Evolutionary conservation across 2,797 vertebrate genomes (phyloP), one percentile per base, ranked within the genome.

Genomic region (Nothura maculosa): DNA sequence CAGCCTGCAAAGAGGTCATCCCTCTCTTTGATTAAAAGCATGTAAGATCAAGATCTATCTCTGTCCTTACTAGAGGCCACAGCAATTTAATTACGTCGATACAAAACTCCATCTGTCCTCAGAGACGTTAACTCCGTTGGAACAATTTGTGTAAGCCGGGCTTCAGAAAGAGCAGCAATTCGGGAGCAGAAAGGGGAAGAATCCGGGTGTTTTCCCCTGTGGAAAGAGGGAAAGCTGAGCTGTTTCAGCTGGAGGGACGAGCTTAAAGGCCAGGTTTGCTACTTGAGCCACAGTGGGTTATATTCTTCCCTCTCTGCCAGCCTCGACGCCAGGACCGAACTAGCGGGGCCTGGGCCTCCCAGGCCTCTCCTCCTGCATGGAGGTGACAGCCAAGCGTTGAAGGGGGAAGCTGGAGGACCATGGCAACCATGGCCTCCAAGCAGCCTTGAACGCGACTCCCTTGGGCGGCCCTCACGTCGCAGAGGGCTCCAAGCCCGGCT

Each of bases 81-180:
- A 83, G 88, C 60, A 81, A 85, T 91, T 92, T 85, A 89, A 95
- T 94, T 92, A 83, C 2, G 0, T 40, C 40, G 73, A 15, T 52
- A 83, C 54, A 36, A 78, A 93, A 68, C 34, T 81, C 88, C 84
- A 87, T 94, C 86, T 90, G 69, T 87, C 88, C 64, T 58, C 3
- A 0, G 90, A 82, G 86, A 80, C 81, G 58, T 81, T 89, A 81
- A 42, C 63, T 69, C 55, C 9, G 72, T 81, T 87, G 73, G 85
- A 52, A 34, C 38, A 30, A 38, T n/a, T 76, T 38, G 55, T 69
- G 47, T 57, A 52, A 43, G 38, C 16, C 54, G 17, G 55, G 64
- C 55, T 54, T 38, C 48, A 24, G 70, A 58, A 34, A 28, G 22
- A 61, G 64, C 36, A 2, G 30, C n/a, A 45, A 14, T 9, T 64